Evolutionary conservation across 1,140 invertebrate species (phyloP), one percentile per base, ranked within the genome.

Genomic region (Drosophila lowei): DNA sequence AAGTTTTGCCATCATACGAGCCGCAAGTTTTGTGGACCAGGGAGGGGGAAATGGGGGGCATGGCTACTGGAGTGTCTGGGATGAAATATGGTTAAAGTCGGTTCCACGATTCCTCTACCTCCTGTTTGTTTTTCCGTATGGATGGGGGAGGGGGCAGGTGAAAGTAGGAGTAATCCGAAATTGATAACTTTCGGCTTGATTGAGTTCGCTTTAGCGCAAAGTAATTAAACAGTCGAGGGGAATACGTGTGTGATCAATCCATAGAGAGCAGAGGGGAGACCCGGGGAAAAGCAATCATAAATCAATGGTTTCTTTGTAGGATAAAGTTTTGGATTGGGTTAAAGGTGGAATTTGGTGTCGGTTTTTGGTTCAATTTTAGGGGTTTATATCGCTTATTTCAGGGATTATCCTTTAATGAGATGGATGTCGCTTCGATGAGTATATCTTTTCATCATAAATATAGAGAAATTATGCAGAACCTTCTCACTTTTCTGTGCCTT

Each of bases 1-100:
- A 86, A 86, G 83, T 86, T 86, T 88, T 62, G 6, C 66, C 34
- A 53, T 57, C 23, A 47, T 52, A 68, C 81, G 72, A 81, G 55
- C 78, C 59, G 44, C 67, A 74, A 78, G 64, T 70, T 70, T 41
- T 44, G 23, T 6, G n/a, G 21, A 18, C 16, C 23, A 16, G 23
- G 43, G 15, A 3, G 23, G 3, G 5, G 23, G 43, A 28, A 15
- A 16, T 23, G 23, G 30, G 25, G 25, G 16, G 30, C 8, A 2
- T 9, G 30, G 30, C 3, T 34, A 3, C 30, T 34, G 49, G 43
- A 61, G 67, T 72, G 44, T 72, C 53, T 72, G 58, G 50, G 38
- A 72, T 72, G 70, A 72, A 63, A 72, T 72, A 72, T 68, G 63
- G 63, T 48, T 68, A 57, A 68, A 68, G 50, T 57, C 66, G 66